Percentiles rank a stretch among this genome's conserved stretches.
Conservation (phyloP, 2,797 vertebrate genomes). For the Erithacus rubecula region DNA sequence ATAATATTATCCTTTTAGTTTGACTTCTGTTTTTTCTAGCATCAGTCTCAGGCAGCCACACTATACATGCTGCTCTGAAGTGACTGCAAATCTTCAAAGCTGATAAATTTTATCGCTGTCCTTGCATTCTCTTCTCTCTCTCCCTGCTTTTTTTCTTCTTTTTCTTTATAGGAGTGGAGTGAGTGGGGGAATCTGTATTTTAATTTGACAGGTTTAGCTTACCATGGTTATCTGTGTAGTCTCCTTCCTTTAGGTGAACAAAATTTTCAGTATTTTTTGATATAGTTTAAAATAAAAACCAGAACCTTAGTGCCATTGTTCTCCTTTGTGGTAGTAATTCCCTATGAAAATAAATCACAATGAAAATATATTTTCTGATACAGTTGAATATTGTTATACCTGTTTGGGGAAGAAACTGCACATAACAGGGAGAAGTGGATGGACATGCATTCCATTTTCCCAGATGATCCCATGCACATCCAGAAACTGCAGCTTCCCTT, state of each 20-base stretch:
- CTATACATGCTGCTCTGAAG: background rate
- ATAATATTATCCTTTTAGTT: background rate
- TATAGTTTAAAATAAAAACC: background rate
- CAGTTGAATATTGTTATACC: background rate
- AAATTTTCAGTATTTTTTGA: background rate
- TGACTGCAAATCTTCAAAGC: background rate
- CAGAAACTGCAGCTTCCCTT: background rate
- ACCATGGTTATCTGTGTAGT: background rate
- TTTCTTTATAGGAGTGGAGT: background rate
- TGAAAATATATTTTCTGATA: background rate
- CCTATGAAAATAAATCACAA: background rate
- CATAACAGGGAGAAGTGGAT: background rate
- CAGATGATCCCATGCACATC: background rate
- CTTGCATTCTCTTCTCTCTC: background rate
- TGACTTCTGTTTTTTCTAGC: background rate
- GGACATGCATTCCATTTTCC: background rate
- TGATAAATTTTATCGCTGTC: background rate
- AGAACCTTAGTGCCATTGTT: background rate
- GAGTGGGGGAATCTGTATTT: background rate
- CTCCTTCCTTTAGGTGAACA: background rate
- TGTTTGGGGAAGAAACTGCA: background rate
- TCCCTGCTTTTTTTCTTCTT: background rate
- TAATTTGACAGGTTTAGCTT: background rate
- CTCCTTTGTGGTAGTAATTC: background rate
- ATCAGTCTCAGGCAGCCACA: background rate